Percentiles rank a stretch among this genome's conserved stretches.
These are phyloP conservation scores for Coelopa frigida DNA, from an alignment of 1,140 invertebrate species.

Conservation along the genomic window DNA sequence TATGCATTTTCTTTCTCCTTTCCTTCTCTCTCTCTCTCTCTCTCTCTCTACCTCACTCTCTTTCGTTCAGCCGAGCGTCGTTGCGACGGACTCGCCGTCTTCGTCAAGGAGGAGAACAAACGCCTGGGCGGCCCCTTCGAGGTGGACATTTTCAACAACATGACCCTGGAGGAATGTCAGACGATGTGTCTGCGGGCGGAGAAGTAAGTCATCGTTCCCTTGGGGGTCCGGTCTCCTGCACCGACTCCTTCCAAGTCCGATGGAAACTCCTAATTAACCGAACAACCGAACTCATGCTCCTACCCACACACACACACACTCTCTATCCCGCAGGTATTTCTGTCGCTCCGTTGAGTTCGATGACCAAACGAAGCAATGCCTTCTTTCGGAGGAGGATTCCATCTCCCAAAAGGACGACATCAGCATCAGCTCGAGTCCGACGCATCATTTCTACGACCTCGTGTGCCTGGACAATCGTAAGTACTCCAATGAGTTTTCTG, in stretches of 20 bases:
- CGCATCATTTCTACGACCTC: constrained; percentile 76
- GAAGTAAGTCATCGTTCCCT: constrained; percentile 51
- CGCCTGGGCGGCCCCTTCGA: constrained; percentile 79
- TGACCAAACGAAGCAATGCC: constrained; percentile 73
- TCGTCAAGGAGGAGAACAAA: constrained; percentile 83
- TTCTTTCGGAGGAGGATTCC: constrained; percentile 82
- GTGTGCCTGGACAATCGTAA: constrained; percentile 81
- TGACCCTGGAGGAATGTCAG: constrained; percentile 78
- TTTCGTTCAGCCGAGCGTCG: constrained; percentile 63
- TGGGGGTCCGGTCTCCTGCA: no score
- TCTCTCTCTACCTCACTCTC: neutral
- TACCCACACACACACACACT: neutral
- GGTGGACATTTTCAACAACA: constrained; percentile 75
- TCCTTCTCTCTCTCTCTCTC: neutral
- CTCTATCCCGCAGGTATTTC: constrained; percentile 56
- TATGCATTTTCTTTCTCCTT: neutral
- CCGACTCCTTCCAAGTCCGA: neutral
- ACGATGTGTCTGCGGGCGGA: constrained; percentile 68
- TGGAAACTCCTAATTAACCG: no score
- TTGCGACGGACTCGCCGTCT: constrained; percentile 76
- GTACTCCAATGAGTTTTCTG: no score
- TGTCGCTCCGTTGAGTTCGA: constrained; percentile 87
- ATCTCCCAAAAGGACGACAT: constrained; percentile 78
- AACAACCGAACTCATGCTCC: no score
- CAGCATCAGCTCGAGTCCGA: constrained; percentile 68